These are phyloP conservation scores for Styela clava DNA, from an alignment of 23 tunicate genomes.

Conservation along the genomic window DNA sequence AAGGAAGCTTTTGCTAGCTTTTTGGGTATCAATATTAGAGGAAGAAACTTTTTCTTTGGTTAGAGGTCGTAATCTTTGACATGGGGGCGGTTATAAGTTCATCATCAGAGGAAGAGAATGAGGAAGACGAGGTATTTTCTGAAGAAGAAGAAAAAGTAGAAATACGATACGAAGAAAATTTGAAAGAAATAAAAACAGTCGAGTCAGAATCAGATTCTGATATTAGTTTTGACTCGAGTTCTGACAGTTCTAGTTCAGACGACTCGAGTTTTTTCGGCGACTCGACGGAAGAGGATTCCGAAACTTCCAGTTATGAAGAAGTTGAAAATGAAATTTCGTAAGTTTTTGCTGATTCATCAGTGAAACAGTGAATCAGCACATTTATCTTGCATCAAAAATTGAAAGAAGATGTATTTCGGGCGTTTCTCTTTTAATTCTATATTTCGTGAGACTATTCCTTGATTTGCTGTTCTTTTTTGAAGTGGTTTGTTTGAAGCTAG, in stretches of 20 bases:
- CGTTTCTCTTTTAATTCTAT: background rate
- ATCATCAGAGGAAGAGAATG: conserved; percentile 69
- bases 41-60: no score
- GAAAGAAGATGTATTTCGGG: background rate
- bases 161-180: background rate
- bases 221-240: conserved; percentile 14
- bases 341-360: background rate
- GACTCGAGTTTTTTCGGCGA: conserved; percentile 28
- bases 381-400: background rate
- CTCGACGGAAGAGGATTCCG: conserved; percentile 29
- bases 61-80: background rate
- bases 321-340: background rate
- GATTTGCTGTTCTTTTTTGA: no score
- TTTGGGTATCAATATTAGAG: no score
- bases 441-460: no score
- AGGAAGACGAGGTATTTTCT: conserved; percentile 6
- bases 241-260: conserved; percentile 13
- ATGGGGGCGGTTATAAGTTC: conserved; percentile 87
- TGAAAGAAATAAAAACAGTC: background rate
- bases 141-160: conserved; percentile 6
- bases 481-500: no score
- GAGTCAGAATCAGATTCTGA: conserved; percentile 12
- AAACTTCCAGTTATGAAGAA: conserved; percentile 8
- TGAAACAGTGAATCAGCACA: background rate
- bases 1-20: no score